Evolutionary conservation across 2,888 invertebrate genomes (phyloP).

Genomic region (Rhingia campestris): DNA sequence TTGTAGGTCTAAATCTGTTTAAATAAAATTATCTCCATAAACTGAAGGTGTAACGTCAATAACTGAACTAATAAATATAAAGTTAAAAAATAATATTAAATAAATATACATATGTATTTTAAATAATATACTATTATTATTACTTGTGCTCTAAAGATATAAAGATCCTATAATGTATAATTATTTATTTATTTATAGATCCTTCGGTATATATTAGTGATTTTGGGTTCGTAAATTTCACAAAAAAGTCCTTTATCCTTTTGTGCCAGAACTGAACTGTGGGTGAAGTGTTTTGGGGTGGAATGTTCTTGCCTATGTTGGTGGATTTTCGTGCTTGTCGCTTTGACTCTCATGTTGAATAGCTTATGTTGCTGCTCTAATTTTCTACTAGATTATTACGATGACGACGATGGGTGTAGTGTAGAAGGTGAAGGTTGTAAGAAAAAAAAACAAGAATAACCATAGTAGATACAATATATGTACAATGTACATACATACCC

Average conservation of each 20-base stretch:
- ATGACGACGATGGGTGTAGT: conserved; percentile 24
- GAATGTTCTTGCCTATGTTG: conserved; percentile 9
- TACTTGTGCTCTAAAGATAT: too few relatives aligned
- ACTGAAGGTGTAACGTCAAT: too few relatives aligned
- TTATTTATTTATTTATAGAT: conserved; percentile 39
- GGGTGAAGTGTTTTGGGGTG: background rate
- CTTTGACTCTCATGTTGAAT: conserved; percentile 11
- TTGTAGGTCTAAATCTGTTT: background rate
- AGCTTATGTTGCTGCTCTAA: conserved; percentile 28
- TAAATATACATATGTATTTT: too few relatives aligned
- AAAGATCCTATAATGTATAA: too few relatives aligned
- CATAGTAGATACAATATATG: background rate
- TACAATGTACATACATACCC: background rate
- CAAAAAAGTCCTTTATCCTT: conserved; percentile 51
- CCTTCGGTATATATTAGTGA: conserved; percentile 12
- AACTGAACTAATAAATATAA: too few relatives aligned
- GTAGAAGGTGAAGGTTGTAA: conserved; percentile 35
- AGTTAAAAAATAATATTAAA: too few relatives aligned
- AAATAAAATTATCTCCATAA: background rate
- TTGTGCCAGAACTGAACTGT: conserved; percentile 38
- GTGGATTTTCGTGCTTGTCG: conserved; percentile 13
- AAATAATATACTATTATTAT: too few relatives aligned
- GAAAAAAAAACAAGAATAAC: background rate
- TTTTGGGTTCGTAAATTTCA: conserved; percentile 49
- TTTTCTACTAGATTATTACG: conserved; percentile 11